Conservation (phyloP, 2,113 vertebrate species). For the Merops nubicus region DNA sequence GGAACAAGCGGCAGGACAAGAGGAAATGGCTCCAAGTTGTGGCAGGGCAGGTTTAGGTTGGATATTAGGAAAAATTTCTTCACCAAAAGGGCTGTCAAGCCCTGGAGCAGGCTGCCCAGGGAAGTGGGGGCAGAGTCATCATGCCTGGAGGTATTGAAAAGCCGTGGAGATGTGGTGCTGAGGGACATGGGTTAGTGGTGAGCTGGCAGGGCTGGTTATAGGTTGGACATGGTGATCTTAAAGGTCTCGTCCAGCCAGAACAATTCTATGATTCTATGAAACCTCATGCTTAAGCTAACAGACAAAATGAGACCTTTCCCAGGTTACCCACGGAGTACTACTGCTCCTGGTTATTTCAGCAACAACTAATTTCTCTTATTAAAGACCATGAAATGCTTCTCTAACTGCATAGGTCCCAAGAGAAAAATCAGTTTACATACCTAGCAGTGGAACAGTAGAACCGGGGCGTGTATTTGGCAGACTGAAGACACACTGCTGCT, state of each 20-base stretch:
- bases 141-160: too few relatives aligned
- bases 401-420: neutral
- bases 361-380: neutral
- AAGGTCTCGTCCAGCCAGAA: neutral
- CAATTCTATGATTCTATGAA: neutral
- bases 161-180: too few relatives aligned
- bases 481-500: rapidly evolving
- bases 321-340: neutral
- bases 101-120: too few relatives aligned
- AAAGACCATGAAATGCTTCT: neutral
- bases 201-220: too few relatives aligned
- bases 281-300: neutral
- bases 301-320: neutral
- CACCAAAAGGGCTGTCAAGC: too few relatives aligned
- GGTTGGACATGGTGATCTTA: neutral
- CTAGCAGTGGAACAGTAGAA: neutral
- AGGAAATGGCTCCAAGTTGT: too few relatives aligned
- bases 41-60: too few relatives aligned
- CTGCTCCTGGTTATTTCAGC: neutral
- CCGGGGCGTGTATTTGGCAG: neutral
- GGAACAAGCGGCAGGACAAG: too few relatives aligned
- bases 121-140: too few relatives aligned
- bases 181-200: too few relatives aligned
- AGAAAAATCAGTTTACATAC: neutral
- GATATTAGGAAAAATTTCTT: too few relatives aligned